Percentiles rank a stretch among this genome's conserved stretches.
phyloP scores from a whole-genome alignment of 2,797 vertebrate genomes.

The Morus bassanus region DNA sequence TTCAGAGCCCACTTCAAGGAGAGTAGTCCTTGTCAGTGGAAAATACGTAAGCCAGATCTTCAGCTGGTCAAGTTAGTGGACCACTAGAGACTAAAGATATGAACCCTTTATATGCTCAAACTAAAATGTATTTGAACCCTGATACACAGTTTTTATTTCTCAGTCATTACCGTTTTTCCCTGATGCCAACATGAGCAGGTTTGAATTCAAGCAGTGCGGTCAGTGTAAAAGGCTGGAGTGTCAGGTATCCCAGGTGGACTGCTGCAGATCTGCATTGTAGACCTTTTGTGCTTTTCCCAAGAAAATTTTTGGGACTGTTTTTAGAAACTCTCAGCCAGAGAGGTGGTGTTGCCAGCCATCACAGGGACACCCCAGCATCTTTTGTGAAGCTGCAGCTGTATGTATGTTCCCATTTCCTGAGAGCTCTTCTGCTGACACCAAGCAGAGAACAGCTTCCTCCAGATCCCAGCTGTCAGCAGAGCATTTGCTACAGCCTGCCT shows the following conservation, averaged over 20 bases:
- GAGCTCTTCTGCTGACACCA: neutral
- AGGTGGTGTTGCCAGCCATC: neutral
- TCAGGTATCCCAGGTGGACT: neutral
- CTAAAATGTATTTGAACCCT: neutral
- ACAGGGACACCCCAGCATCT: neutral
- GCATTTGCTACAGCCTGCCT: neutral
- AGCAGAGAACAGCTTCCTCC: neutral
- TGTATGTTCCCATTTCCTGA: neutral
- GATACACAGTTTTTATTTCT: neutral
- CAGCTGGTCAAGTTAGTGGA: neutral
- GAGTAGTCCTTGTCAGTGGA: neutral
- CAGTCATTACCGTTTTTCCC: neutral
- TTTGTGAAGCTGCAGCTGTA: neutral
- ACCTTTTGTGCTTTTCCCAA: neutral
- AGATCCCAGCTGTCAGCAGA: neutral
- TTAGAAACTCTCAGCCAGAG: neutral
- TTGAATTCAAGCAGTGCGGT: neutral
- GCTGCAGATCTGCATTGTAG: neutral
- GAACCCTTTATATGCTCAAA: neutral
- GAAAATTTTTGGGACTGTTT: neutral
- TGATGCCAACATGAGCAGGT: neutral
- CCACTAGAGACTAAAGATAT: neutral
- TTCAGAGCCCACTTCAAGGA: neutral
- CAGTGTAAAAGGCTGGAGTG: neutral
- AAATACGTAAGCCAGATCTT: neutral